A percentile compares a stretch with the other conserved stretches of the same genome.
Conservation (phyloP, 2,113 vertebrate genomes). For the Cebidichthys violaceus region DNA sequence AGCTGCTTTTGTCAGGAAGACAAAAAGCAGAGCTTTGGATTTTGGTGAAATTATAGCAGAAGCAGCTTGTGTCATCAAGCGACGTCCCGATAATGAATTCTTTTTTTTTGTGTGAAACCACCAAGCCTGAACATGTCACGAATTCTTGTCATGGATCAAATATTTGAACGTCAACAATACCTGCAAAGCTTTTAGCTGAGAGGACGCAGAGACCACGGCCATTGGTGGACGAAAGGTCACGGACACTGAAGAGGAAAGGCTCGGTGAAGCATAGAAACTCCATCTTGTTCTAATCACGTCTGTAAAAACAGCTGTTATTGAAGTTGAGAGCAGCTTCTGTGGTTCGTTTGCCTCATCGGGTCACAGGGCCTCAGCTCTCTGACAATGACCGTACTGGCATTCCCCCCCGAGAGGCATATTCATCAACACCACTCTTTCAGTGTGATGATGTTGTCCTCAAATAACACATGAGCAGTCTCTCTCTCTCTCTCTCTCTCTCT, state of each 20-base stretch:
- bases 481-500: neutral
- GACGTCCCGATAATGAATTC: neutral
- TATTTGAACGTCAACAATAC: slow-evolving; percentile 4
- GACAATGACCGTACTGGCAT: slow-evolving; percentile 46
- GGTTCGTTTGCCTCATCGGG: slow-evolving; percentile 17
- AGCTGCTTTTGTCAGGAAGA: slow-evolving; percentile 48
- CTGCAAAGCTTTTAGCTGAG: neutral
- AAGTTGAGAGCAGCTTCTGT: slow-evolving; percentile 42
- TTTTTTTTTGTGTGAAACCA: slow-evolving; percentile 17
- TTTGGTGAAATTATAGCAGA: slow-evolving; percentile 40
- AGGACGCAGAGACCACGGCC: slow-evolving; percentile 13
- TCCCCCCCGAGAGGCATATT: slow-evolving; percentile 22
- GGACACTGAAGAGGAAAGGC: slow-evolving; percentile 9
- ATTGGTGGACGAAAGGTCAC: neutral
- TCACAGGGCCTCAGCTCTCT: slow-evolving; percentile 16
- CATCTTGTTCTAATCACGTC: neutral
- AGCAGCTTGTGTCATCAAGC: slow-evolving; percentile 23
- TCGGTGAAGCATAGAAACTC: neutral
- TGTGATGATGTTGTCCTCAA: slow-evolving; percentile 22
- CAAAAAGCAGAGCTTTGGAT: slow-evolving; percentile 32
- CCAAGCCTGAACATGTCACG: neutral
- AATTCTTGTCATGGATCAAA: neutral
- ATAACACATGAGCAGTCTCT: slow-evolving; percentile 10
- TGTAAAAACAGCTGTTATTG: slow-evolving; percentile 27
- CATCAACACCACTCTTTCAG: slow-evolving; percentile 21